A percentile compares a stretch with the other conserved stretches of the same genome.
Evolutionary conservation across 2,113 vertebrate species (phyloP).

Genomic region (Grallaria varia): DNA sequence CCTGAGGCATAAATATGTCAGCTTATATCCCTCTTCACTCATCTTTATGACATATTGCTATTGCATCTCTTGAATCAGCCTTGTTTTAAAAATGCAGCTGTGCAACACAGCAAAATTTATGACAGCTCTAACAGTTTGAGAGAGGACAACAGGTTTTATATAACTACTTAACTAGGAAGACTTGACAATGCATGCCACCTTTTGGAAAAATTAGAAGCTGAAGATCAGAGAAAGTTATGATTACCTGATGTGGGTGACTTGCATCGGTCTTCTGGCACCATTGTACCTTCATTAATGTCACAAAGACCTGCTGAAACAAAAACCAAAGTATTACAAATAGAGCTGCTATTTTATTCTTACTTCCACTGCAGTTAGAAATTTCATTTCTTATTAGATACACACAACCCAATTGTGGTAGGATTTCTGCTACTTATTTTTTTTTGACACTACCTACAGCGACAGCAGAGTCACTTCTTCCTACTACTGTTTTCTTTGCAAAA

Average conservation of each 20-base stretch:
- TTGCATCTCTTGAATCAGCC: neutral
- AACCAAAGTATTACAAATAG: neutral
- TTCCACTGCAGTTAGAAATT: neutral
- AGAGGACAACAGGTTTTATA: neutral
- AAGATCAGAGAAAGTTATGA: constrained; percentile 49
- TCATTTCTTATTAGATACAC: neutral
- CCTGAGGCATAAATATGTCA: constrained; percentile 2
- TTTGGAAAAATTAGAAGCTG: neutral
- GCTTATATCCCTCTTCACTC: neutral
- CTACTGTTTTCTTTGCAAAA: neutral
- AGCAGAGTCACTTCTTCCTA: neutral
- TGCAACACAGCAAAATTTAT: neutral
- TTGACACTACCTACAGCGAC: neutral
- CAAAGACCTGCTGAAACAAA: constrained; percentile 85
- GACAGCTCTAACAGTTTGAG: neutral
- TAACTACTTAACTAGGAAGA: neutral
- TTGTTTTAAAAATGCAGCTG: neutral
- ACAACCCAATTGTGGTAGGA: neutral
- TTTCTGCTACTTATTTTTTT: neutral
- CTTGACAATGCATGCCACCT: neutral
- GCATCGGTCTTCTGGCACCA: constrained; percentile 93
- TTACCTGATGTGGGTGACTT: constrained; percentile 99
- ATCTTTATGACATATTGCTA: neutral
- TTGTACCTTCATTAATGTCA: constrained; percentile 91
- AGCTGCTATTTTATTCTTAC: neutral